Base-by-base conservation (phyloP, 2,888 invertebrate genomes). In the Pterostichus madidus region DNA sequence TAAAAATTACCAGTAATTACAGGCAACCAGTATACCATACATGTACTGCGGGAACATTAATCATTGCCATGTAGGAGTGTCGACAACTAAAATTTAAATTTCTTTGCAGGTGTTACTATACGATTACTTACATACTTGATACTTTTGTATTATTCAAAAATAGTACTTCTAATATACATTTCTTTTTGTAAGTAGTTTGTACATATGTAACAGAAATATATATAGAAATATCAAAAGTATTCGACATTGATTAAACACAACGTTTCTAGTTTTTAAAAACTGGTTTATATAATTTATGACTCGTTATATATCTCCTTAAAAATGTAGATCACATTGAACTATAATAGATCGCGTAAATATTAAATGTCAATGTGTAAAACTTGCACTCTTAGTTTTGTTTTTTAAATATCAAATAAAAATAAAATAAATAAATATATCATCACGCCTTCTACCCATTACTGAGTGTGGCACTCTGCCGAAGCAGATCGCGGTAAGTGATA, bases 41-140 rank as follows among this genome's bases (percentile, higher is more conserved):
- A 3, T 56, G 77, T 77, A 53, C 6, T 77, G 56, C 59, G 64
- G 13, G n/a, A 5, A 35, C 77, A 35, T 53, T 77, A 64, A 64
- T 64, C 64, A 75, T 52, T 31, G 64, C 35, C 13, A 52, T 64
- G n/a, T 8, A 32, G 35, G 64, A 35, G 64, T 64, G 64, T n/a
- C 8, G 35, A 39, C 64, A 35, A 15, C 11, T 61, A 5, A 61
- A 61, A 64, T 35, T n/a, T 7, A 32, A 31, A 13, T 35, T 35
- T 35, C 32, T 64, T 35, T 64, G 35, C 39, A 64, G 13, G 4
- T 35, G 52, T 52, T 52, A 0, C 5, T 39, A 8, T 39, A 8
- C 5, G 1, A 39, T 2, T 39, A 39, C 39, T 7, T 3, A 39
- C 24, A 24, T 24, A 24, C 24, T 2, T 24, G 24, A 24, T 24